phyloP scores from a whole-genome alignment of 2,113 vertebrate species.

The Neodontobutis hainanensis region DNA sequence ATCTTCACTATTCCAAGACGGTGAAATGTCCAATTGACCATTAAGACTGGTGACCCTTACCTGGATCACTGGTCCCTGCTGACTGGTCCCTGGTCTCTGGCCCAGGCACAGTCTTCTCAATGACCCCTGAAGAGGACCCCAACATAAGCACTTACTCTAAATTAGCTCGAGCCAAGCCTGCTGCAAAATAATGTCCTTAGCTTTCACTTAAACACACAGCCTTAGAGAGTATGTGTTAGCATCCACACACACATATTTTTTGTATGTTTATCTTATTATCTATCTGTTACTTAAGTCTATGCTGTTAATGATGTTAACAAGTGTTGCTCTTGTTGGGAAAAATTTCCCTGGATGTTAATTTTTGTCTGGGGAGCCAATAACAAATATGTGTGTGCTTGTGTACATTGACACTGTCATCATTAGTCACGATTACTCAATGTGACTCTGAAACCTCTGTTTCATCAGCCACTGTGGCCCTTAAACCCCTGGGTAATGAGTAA shows the following conservation, averaged over 20 bases:
- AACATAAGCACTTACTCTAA: not conserved
- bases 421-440: slow-evolving; percentile 62
- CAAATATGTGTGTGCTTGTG: slow-evolving; percentile 46
- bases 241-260: not conserved
- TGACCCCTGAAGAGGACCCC: not conserved
- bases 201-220: not conserved
- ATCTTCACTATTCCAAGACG: not conserved
- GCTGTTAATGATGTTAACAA: slow-evolving; percentile 62
- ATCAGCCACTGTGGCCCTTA: slow-evolving; percentile 32
- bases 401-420: slow-evolving; percentile 56
- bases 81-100: not conserved
- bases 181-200: slow-evolving; percentile 4
- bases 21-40: slow-evolving; percentile 1
- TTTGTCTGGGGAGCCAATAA: slow-evolving; percentile 32
- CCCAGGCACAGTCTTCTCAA: not conserved
- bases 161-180: not conserved
- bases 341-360: slow-evolving; percentile 44
- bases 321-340: slow-evolving; percentile 36
- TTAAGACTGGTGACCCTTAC: slow-evolving; percentile 6
- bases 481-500: slow-evolving; percentile 62
- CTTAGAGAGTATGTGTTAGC: not conserved
- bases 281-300: slow-evolving; percentile 22
- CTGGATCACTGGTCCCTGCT: not conserved
- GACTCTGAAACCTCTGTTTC: slow-evolving; percentile 55
- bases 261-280: slow-evolving; percentile 22